Evolutionary conservation across 2,113 vertebrate genomes (phyloP).

Genomic region (Pogonocichla stellata): DNA sequence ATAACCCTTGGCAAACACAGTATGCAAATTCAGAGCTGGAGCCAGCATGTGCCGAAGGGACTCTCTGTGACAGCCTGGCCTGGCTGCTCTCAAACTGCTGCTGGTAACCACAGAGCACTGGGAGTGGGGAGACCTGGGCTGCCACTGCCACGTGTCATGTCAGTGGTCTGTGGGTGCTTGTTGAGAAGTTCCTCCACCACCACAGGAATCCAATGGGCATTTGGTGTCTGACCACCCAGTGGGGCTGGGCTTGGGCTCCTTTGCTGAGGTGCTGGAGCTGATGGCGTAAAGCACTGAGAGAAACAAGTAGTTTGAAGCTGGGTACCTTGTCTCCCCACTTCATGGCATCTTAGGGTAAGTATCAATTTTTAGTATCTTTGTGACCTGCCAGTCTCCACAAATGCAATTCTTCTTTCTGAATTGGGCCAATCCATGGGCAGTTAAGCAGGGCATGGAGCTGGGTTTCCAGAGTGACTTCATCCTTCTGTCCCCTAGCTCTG

Average conservation of each 20-base stretch:
- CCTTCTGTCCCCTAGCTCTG: background rate
- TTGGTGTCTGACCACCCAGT: background rate
- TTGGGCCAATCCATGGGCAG: background rate
- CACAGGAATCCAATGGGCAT: background rate
- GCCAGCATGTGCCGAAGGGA: background rate
- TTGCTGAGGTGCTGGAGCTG: background rate
- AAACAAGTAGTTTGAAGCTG: background rate
- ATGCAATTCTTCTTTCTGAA: background rate
- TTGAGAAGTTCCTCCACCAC: background rate
- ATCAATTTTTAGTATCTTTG: background rate
- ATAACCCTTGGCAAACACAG: slow-evolving; percentile 63
- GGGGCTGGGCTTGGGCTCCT: background rate
- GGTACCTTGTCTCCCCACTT: background rate
- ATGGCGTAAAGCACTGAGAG: background rate
- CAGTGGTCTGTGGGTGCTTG: background rate
- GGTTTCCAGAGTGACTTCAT: background rate
- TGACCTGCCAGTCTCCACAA: background rate
- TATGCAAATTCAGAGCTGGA: slow-evolving; percentile 25
- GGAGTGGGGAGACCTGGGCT: background rate
- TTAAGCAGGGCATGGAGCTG: background rate
- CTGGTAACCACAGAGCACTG: background rate
- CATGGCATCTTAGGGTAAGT: background rate
- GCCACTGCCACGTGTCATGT: background rate
- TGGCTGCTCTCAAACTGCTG: background rate
- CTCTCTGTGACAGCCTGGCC: background rate